Base-by-base conservation (phyloP, 2,797 vertebrate genomes). In the Tapera naevia region DNA sequence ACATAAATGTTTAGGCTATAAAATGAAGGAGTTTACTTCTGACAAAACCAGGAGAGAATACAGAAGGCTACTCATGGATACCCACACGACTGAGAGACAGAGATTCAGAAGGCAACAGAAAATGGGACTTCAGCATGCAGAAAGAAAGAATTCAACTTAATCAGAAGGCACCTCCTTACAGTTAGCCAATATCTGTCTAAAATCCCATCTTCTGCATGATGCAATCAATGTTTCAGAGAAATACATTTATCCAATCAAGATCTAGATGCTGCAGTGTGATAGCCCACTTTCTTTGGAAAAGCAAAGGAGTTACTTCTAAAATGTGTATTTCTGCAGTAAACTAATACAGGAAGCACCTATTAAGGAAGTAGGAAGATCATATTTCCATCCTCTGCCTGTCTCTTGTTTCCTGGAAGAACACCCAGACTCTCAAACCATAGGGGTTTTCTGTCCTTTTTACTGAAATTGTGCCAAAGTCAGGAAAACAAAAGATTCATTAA, bases 401-500 rank as follows among this genome's bases (percentile, higher is more conserved):
- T 94, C 4, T 5, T 32, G 7, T 85, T 79, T 86, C 74, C 71
- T 89, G 75, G 50, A 93, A 80, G 50, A 80, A 46, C 53, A 90
- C 30, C 19, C 71, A 84, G 66, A 46, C 5, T 71, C 48, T 80
- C n/a, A 92, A 76, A 53, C 17, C 4, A 2, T 9, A 9, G 48
- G 11, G 3, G 2, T 88, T 89, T 71, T 67, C 37, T 76, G 43
- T 60, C 9, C 7, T 57, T 91, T 91, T 64, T 57, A 23, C 24
- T 74, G 87, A 80, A 80, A 43, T 33, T 54, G 23, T 80, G 82
- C 95, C 89, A 89, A 92, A 80, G 45, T 43, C 78, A 81, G 4
- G 5, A 58, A 92, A 89, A 24, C 64, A 57, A 56, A 83, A 94
- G 53, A 80, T 61, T 91, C 72, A 50, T 92, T 91, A 93, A 74